Evolutionary conservation across 2,113 vertebrate species (phyloP).

Genomic region (Junco hyemalis): DNA sequence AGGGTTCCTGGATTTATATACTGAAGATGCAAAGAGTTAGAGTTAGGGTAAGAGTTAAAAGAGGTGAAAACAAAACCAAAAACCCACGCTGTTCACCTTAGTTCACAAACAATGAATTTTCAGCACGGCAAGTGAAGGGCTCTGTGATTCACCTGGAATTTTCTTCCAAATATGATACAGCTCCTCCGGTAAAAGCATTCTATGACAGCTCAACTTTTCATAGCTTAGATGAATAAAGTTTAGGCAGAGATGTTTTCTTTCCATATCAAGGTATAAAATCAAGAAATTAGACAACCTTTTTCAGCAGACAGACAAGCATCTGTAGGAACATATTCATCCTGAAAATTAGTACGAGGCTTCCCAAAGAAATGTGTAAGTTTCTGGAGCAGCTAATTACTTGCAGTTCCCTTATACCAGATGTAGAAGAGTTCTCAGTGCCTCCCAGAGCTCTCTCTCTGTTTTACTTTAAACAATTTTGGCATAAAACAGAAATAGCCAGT

Average conservation of each 20-base stretch:
- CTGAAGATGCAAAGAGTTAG: neutral
- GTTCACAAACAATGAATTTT: neutral
- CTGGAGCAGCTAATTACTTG: neutral
- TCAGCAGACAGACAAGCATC: neutral
- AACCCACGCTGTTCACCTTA: accelerated
- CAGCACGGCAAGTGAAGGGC: neutral
- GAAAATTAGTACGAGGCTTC: neutral
- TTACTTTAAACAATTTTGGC: neutral
- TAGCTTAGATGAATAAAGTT: neutral
- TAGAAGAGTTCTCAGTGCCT: neutral
- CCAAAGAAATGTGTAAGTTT: neutral
- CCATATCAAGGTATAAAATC: neutral
- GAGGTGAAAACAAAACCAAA: neutral
- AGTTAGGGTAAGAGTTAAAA: neutral
- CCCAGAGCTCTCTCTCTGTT: neutral
- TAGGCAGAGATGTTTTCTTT: neutral
- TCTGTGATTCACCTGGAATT: neutral
- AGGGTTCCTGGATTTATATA: neutral
- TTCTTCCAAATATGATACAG: neutral
- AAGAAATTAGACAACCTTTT: neutral
- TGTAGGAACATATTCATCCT: neutral
- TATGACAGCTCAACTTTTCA: neutral
- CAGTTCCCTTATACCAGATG: neutral
- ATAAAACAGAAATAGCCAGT: neutral
- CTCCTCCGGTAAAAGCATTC: neutral